Evolutionary conservation across 2,888 invertebrate genomes (phyloP).

Genomic region (Prosopocoilus inquinatus): DNA sequence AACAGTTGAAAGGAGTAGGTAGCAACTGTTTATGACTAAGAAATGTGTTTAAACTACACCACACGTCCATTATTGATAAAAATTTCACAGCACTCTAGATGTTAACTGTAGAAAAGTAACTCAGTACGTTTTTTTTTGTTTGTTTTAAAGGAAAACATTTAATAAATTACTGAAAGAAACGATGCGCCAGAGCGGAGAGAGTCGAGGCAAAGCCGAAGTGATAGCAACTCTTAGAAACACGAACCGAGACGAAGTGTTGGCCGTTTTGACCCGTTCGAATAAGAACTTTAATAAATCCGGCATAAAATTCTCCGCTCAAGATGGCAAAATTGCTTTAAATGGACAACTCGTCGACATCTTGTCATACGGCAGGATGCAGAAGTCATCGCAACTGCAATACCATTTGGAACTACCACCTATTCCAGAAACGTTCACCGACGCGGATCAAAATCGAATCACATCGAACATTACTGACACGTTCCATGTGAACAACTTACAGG

Average conservation of each 20-base stretch:
- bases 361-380: slow-evolving; percentile 34
- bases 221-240: slow-evolving; percentile 57
- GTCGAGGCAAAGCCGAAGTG: slow-evolving; percentile 55
- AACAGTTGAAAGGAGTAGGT: too few species aligned
- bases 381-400: slow-evolving; percentile 29
- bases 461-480: not conserved
- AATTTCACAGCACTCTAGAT: too few species aligned
- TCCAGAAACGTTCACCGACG: slow-evolving; percentile 9
- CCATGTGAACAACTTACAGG: not conserved
- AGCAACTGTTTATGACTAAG: too few species aligned
- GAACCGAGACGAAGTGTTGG: slow-evolving; percentile 59
- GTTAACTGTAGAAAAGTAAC: too few species aligned
- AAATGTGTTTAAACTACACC: not conserved
- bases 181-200: slow-evolving; percentile 50
- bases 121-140: too few species aligned
- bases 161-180: slow-evolving; percentile 59
- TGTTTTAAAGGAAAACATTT: slow-evolving; percentile 56
- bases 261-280: slow-evolving; percentile 55
- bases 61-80: too few species aligned
- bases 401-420: slow-evolving; percentile 24
- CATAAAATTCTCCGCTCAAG: slow-evolving; percentile 36
- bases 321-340: slow-evolving; percentile 38
- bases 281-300: slow-evolving; percentile 56
- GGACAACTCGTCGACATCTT: slow-evolving; percentile 37
- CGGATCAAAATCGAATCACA: not conserved